Evolutionary conservation across 2,888 invertebrate genomes (phyloP), one percentile per base, ranked within the genome.

Genomic region (Agrotis ipsilon): DNA sequence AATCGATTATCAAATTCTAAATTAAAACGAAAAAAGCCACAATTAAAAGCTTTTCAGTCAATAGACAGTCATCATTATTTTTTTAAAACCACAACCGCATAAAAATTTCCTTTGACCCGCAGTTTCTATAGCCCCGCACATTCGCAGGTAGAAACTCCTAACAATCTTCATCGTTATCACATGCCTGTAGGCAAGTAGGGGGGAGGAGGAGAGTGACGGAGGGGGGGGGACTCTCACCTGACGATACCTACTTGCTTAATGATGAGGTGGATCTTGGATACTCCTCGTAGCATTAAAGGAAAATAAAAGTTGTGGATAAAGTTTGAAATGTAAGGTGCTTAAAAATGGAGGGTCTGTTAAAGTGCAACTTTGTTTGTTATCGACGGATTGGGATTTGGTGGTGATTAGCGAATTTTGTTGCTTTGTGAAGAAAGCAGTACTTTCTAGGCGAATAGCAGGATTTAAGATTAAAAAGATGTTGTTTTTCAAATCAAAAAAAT

Each of bases 111-210:
- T 45, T 65, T 24, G 18, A 65, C 5, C 27, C 80, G 80, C 68
- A 49, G 19, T 19, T 69, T 61, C 27, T 18, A 16, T 66, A 27
- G 65, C 82, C 57, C 21, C 63, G 24, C n/a, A 24, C n/a, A 27
- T 24, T 68, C 68, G 46, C 73, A 43, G 71, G 73, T 66, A 73
- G 68, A 69, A 78, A 81, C 79, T 78, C 54, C 60, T 82, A 81
- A 82, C 82, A 82, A 81, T 68, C 81, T 81, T 81, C 69, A 64
- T 81, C 78, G 82, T 82, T 82, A 82, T 82, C 82, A 81, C 81
- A 73, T 73, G 81, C 75, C 81, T 58, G 62, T 75, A 63, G 73
- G 82, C 75, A 62, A 66, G 59, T 70, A 45, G 52, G 67, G 57
- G 43, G 19, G n/a, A 5, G 14, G 18, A 1, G 11, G 54, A 57